Evolutionary conservation across 2,113 vertebrate species (phyloP).

Genomic region (Laticauda laticaudata): DNA sequence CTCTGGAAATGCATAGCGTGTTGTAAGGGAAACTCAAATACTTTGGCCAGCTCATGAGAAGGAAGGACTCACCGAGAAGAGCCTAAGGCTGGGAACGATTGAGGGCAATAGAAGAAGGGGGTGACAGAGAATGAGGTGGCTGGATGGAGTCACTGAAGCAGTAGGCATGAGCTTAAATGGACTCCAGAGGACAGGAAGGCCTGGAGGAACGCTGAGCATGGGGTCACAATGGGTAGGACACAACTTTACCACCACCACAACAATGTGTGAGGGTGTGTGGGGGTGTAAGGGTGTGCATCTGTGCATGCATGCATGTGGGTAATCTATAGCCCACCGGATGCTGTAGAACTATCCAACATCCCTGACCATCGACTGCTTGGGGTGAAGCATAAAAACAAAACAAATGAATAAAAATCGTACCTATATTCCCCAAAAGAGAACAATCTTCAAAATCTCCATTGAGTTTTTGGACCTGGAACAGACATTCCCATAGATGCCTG

Average conservation of each 20-base stretch:
- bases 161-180: too few relatives aligned
- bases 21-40: not conserved
- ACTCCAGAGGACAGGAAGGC: too few relatives aligned
- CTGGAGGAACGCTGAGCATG: too few relatives aligned
- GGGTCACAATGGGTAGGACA: too few relatives aligned
- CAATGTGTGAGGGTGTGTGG: not conserved
- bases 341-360: not conserved
- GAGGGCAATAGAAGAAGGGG: too few relatives aligned
- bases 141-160: too few relatives aligned
- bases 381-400: not conserved
- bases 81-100: too few relatives aligned
- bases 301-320: not conserved
- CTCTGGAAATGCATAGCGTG: not conserved
- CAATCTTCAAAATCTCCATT: not conserved
- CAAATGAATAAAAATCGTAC: not conserved
- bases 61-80: too few relatives aligned
- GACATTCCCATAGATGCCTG: not conserved
- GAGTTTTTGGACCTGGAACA: not conserved
- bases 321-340: not conserved
- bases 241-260: too few relatives aligned
- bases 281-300: too few relatives aligned
- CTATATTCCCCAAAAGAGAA: not conserved
- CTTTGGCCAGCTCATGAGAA: too few relatives aligned
- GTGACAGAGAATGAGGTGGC: too few relatives aligned
- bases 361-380: not conserved